A percentile compares a stretch with the other conserved stretches of the same genome.
These are phyloP conservation scores for Thymelicus sylvestris DNA, from an alignment of 2,888 invertebrate species.

Conservation along the genomic window DNA sequence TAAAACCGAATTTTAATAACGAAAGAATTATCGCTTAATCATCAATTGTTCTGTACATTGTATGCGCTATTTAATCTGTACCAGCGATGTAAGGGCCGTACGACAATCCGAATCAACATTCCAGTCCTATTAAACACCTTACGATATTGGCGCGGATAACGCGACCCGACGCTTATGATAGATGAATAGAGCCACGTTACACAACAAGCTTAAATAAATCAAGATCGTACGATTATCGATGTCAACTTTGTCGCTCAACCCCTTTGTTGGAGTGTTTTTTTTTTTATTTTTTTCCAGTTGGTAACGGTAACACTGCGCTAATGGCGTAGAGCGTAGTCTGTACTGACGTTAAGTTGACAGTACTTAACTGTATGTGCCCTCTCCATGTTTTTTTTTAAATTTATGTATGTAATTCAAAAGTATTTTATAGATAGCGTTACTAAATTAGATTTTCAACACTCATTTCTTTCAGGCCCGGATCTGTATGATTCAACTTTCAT, in stretches of 20 bases:
- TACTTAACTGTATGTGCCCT: conserved; percentile 44
- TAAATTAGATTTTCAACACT: not conserved
- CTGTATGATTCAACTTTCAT: too few species aligned
- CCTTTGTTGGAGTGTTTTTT: conserved; percentile 55
- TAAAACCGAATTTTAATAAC: not conserved
- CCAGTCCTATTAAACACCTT: conserved; percentile 54
- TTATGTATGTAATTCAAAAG: conserved; percentile 41
- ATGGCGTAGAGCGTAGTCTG: conserved; percentile 54
- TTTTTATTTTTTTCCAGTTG: conserved; percentile 55
- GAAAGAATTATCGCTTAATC: not conserved
- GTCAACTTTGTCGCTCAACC: conserved; percentile 68
- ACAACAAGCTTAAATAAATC: conserved; percentile 68
- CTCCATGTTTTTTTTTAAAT: conserved; percentile 45
- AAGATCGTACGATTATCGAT: conserved; percentile 68
- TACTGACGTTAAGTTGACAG: conserved; percentile 66
- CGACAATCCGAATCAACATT: conserved; percentile 38
- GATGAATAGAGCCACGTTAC: conserved; percentile 61
- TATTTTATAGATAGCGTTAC: not conserved
- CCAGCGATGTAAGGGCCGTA: conserved; percentile 12
- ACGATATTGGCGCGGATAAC: conserved; percentile 60
- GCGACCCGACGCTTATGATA: conserved; percentile 58
- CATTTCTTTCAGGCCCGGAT: not conserved
- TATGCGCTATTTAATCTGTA: conserved; percentile 27
- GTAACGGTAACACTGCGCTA: conserved; percentile 62
- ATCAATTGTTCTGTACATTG: conserved; percentile 11